Base-by-base conservation (phyloP, 2,888 invertebrate genomes). In the Habrosyne pyritoides region DNA sequence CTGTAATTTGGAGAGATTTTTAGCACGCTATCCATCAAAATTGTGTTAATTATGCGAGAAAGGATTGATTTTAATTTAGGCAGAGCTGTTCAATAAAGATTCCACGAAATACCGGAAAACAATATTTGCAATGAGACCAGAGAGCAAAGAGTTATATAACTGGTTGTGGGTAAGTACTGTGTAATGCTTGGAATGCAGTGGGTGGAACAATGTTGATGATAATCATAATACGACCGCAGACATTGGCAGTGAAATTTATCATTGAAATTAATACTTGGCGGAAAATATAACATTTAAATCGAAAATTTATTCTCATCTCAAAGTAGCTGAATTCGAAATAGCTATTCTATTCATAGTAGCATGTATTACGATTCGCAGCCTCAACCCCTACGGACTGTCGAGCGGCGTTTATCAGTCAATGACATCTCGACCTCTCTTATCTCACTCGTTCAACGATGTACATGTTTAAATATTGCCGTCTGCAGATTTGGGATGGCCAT, bases 391-490 rank as follows among this genome's bases (percentile, higher is more conserved):
- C 42, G 18, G 42, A 24, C 24, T 24, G 24, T 42, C 18, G 36
- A 36, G n/a, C 42, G 2, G 8, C 18, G 57, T 62, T 67, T 79
- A 79, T 80, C 79, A 69, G 78, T 67, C 69, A 71, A 64, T 65
- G 71, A 64, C 73, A 61, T 53, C 59, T 55, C 66, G 73, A 75
- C 80, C 78, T 69, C 60, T 64, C 64, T 66, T 75, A 77, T 81
- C 79, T 66, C 52, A 54, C 47, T 53, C 52, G 42, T 49, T 42
- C 47, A 53, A 52, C 51, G 46, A 21, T 53, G 53, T 51, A 53
- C 55, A 48, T 53, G 56, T 28, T 47, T 47, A 36, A 46, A 22
- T 49, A 56, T 56, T 57, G 55, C 61, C 56, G 53, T 57, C 22
- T 36, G 21, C 47, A 52, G 48, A 42, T 52, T 47, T 55, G 14